phyloP scores from a whole-genome alignment of 2,888 invertebrate species.

The Pharmacophagus antenor region DNA sequence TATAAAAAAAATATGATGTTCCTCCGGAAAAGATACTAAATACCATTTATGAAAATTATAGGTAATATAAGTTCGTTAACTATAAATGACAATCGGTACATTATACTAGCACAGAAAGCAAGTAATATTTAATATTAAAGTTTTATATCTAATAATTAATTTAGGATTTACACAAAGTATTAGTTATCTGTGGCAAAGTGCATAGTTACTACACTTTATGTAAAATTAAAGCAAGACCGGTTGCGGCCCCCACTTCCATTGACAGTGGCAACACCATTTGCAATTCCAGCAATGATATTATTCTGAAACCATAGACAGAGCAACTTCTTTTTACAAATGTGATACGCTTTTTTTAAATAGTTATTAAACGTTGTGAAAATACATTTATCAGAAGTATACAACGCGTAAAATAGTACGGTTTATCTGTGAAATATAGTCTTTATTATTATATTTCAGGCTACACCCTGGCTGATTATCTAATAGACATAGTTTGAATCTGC shows the following conservation, averaged over 20 bases:
- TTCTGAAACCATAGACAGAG: slow-evolving; percentile 35
- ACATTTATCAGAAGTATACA: too few relatives aligned
- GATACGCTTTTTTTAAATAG: neutral
- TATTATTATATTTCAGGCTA: too few relatives aligned
- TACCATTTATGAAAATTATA: too few relatives aligned
- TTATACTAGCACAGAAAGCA: neutral
- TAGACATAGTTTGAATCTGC: too few relatives aligned
- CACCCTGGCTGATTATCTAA: too few relatives aligned
- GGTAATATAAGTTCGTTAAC: too few relatives aligned
- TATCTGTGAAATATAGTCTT: too few relatives aligned
- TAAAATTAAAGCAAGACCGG: slow-evolving; percentile 50
- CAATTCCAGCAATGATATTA: slow-evolving; percentile 34
- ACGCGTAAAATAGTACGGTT: too few relatives aligned
- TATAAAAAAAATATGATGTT: too few relatives aligned
- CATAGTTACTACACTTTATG: slow-evolving; percentile 42
- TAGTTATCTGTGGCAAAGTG: slow-evolving; percentile 33
- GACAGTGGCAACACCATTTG: slow-evolving; percentile 47
- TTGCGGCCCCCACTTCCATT: slow-evolving; percentile 41
- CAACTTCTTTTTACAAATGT: neutral
- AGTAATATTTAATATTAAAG: slow-evolving; percentile 15
- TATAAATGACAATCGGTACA: neutral
- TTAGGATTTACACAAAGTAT: slow-evolving; percentile 31
- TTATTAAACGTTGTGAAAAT: too few relatives aligned
- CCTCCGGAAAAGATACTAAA: too few relatives aligned
- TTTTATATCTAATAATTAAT: too few relatives aligned